These are phyloP conservation scores for Pocillopora damicornis DNA, from an alignment of 64 coral and sea anemone species.

Conservation along the genomic window DNA sequence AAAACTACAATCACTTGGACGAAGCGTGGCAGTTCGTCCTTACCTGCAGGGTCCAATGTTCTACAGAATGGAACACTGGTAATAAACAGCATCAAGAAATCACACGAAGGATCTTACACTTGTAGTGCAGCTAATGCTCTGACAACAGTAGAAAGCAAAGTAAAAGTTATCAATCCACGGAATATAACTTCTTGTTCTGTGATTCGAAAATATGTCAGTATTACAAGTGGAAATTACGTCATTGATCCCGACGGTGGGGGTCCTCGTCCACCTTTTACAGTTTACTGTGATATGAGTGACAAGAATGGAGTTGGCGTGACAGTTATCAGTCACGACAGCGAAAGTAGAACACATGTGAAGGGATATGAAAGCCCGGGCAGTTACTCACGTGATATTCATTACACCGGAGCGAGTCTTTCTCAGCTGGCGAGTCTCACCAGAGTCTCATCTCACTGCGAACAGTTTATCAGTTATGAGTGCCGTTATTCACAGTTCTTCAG, in stretches of 20 bases:
- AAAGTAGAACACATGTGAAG: constrained; percentile 2
- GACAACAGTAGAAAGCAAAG: not conserved
- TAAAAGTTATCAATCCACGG: too few species aligned
- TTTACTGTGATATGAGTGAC: constrained; percentile 44
- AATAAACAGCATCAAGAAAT: not conserved
- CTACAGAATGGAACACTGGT: constrained; percentile 34
- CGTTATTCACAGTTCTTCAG: too few species aligned
- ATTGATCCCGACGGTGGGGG: constrained; percentile 27
- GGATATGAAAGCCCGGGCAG: constrained; percentile 6
- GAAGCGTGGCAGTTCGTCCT: not conserved
- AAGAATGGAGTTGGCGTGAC: constrained; percentile 51
- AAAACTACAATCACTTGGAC: constrained; percentile 36
- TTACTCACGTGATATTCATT: not conserved
- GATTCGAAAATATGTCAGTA: constrained; percentile 23
- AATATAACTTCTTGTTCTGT: not conserved
- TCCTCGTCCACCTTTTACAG: not conserved
- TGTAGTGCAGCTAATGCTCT: constrained; percentile 14
- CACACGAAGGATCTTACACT: constrained; percentile 24
- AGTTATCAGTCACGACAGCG: constrained; percentile 50
- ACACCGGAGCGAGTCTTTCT: not conserved
- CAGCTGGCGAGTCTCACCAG: not conserved
- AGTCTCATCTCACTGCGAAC: not conserved
- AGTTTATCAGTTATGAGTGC: too few species aligned
- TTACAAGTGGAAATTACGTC: constrained; percentile 16
- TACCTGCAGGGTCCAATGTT: not conserved